Percentiles rank a stretch among this genome's conserved stretches.
Evolutionary conservation across 2,113 vertebrate species (phyloP).

Genomic region (Herpailurus yagouaroundi): DNA sequence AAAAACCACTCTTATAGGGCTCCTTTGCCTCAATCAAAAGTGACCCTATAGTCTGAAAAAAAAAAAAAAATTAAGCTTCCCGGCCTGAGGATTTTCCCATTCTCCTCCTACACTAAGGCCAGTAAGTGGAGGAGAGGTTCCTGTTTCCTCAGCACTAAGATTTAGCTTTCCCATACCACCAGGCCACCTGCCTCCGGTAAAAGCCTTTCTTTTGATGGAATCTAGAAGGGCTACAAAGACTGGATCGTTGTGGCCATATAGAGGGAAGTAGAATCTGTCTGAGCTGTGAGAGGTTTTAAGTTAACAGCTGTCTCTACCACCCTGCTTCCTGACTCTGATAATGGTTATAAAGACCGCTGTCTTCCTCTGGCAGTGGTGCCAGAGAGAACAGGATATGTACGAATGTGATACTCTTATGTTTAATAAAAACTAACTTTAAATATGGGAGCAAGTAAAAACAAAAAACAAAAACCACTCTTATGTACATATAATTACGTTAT

Average conservation of each 20-base stretch:
- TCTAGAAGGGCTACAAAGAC: not conserved
- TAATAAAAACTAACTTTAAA: conserved; percentile 66
- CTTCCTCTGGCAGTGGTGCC: not conserved
- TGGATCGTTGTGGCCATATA: not conserved
- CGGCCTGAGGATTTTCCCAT: not conserved
- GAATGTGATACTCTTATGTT: conserved; percentile 31
- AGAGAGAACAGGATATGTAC: not conserved
- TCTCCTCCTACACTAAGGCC: not conserved
- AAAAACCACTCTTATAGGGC: not conserved
- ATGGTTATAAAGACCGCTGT: not conserved
- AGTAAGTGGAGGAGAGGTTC: not conserved
- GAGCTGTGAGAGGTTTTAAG: not conserved
- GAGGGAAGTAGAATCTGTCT: not conserved
- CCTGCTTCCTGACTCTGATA: not conserved
- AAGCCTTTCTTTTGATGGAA: not conserved
- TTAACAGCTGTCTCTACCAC: not conserved
- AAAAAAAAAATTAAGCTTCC: not conserved
- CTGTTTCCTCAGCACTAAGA: not conserved
- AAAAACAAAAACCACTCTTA: not conserved
- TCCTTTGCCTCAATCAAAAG: not conserved
- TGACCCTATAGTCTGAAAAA: not conserved
- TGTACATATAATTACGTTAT: not conserved
- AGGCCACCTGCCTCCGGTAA: not conserved
- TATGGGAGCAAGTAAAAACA: not conserved
- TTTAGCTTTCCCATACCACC: not conserved